phyloP scores from a whole-genome alignment of 1,140 invertebrate species.

The Dendrolimus kikuchii region DNA sequence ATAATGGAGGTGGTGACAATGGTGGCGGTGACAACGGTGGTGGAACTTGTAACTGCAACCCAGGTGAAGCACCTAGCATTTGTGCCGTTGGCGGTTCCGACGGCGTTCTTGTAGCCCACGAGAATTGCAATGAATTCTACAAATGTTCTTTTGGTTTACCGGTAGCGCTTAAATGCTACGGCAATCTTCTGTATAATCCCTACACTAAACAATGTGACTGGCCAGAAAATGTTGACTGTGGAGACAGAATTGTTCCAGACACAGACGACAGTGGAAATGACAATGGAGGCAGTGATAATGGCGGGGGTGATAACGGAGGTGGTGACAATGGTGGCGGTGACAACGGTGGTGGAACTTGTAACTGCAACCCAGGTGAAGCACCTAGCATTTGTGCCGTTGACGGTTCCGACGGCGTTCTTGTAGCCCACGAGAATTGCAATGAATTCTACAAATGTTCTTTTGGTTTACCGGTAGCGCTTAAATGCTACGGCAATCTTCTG shows the following conservation, averaged over 20 bases:
- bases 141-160: too few species aligned
- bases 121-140: too few species aligned
- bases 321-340: neutral
- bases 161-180: too few species aligned
- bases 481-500: constrained; percentile 57
- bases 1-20: constrained; percentile 5
- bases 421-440: constrained; percentile 36
- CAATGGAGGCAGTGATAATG: neutral
- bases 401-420: constrained; percentile 20
- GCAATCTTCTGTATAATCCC: constrained; percentile 24
- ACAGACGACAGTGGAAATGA: constrained; percentile 7
- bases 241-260: constrained; percentile 1
- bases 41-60: too few species aligned
- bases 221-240: too few species aligned
- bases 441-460: constrained; percentile 30
- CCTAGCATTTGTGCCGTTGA: constrained; percentile 18
- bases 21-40: constrained; percentile 2
- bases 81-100: too few species aligned
- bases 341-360: constrained; percentile 2
- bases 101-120: too few species aligned
- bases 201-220: too few species aligned
- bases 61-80: too few species aligned
- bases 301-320: constrained; percentile 1
- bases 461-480: constrained; percentile 29
- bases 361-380: constrained; percentile 21